Evolutionary conservation across 2,797 vertebrate genomes (phyloP), one percentile per base, ranked within the genome.

Genomic region (Lophotriccus pileatus): DNA sequence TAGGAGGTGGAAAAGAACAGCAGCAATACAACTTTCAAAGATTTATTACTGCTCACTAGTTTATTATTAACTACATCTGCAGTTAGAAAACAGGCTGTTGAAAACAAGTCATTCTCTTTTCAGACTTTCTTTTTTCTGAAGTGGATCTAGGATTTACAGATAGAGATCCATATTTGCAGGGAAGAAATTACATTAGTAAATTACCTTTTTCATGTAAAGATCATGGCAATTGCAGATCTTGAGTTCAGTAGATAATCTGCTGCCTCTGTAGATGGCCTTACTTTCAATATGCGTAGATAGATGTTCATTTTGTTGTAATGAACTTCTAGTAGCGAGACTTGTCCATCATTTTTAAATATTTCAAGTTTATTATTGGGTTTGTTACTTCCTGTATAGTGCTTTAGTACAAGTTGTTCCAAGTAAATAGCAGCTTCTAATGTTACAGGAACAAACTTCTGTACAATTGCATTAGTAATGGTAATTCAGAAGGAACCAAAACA

Each of bases 61-160:
- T 93, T 58, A 91, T 95, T 62, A 91, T 88, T 94, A 94, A 90
- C 85, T 81, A 12, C 62, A 50, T 24, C 46, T 81, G 62, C 60
- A 87, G 43, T 75, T 78, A 90, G 19, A 70, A 89, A 78, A 62
- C 23, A 39, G 64, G 14, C 80, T 52, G 34, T 64, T 93, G 46
- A 46, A 90, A 94, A 74, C 11, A 1, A 85, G 28, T 64, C 24
- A 25, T 58, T 89, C 30, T 70, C 18, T 43, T 76, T 53, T 49
- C 55, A 59, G 68, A 39, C 15, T 18, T 36, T 4, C 52, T 28
- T 39, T 30, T 44, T 28, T 2, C 63, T 49, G 32, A 67, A 67
- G 30, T 37, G 5, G 19, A 3, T 69, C 63, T 80, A 52, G 44
- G 76, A 50, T 18, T 60, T 37, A 41, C 18, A 49, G 27, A n/a